These are phyloP conservation scores for Parasteatoda tepidariorum DNA, from an alignment of 1,140 invertebrate species.

Conservation along the genomic window DNA sequence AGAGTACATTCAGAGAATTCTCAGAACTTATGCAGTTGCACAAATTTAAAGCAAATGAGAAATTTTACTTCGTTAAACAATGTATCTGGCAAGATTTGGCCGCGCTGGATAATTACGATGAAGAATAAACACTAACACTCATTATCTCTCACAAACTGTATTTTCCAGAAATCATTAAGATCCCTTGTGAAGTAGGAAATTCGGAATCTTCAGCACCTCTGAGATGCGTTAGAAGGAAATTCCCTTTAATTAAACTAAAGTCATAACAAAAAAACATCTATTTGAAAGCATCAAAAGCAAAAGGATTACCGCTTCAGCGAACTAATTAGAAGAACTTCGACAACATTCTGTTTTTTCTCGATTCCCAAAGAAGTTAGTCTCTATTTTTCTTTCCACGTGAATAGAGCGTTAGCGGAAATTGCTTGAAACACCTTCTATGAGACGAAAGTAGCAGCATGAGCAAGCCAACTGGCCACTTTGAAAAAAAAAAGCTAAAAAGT, in stretches of 20 bases:
- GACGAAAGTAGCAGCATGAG: neutral
- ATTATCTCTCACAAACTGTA: too few species aligned
- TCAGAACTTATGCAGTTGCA: too few species aligned
- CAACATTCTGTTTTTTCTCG: conserved; percentile 11
- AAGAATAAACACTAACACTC: too few species aligned
- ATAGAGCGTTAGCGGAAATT: conserved; percentile 12
- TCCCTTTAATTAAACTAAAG: conserved; percentile 40
- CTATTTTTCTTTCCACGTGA: conserved; percentile 11
- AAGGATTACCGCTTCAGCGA: conserved; percentile 42
- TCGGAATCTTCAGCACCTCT: neutral
- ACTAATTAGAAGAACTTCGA: conserved; percentile 43
- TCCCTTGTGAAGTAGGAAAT: neutral
- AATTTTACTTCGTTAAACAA: too few species aligned
- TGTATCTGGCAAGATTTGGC: too few species aligned
- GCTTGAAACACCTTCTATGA: neutral
- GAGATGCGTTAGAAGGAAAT: neutral
- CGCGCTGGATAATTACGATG: too few species aligned
- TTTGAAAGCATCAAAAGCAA: neutral
- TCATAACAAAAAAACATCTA: conserved; percentile 35
- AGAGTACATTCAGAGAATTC: too few species aligned
- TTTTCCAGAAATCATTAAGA: conserved; percentile 21
- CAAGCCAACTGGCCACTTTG: neutral
- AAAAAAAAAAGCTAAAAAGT: neutral
- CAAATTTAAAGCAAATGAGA: too few species aligned
- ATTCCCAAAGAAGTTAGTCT: neutral